phyloP scores from a whole-genome alignment of 2,113 vertebrate species.

The Tympanuchus pallidicinctus region DNA sequence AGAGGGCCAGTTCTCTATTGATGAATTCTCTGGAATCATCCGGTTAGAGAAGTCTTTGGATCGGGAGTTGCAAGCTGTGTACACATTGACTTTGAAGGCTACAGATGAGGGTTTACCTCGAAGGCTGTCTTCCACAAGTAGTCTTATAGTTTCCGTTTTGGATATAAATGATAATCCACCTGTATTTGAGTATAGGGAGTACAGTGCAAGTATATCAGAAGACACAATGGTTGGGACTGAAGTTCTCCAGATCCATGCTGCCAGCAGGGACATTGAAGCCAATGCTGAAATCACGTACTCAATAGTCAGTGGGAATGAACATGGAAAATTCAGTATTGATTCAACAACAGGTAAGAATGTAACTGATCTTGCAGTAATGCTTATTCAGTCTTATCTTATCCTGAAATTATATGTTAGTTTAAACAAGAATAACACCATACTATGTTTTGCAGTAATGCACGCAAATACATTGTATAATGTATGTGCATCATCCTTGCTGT shows the following conservation, averaged over 20 bases:
- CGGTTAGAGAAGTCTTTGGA: conserved; percentile 89
- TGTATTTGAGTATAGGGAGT: conserved; percentile 94
- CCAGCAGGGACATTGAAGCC: conserved; percentile 90
- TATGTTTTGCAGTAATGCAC: not conserved
- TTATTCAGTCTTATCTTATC: not conserved
- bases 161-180: conserved; percentile 99
- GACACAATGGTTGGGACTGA: conserved; percentile 86
- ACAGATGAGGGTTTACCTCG: conserved; percentile 88
- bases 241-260: conserved; percentile 91
- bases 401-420: not conserved
- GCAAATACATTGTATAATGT: not conserved
- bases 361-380: not conserved
- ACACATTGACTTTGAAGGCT: conserved; percentile 85
- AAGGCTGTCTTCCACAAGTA: conserved; percentile 82
- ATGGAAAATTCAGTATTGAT: conserved; percentile 92
- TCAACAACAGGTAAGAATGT: conserved; percentile 84
- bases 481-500: not conserved
- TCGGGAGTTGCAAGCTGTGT: conserved; percentile 86
- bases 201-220: conserved; percentile 86
- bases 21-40: conserved; percentile 89
- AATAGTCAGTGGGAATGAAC: conserved; percentile 93
- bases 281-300: conserved; percentile 91
- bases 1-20: conserved; percentile 92
- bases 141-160: conserved; percentile 88
- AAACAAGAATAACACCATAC: not conserved